Evolutionary conservation across 1,140 invertebrate genomes (phyloP), one percentile per base, ranked within the genome.

Genomic region (Temnothorax nylanderi): DNA sequence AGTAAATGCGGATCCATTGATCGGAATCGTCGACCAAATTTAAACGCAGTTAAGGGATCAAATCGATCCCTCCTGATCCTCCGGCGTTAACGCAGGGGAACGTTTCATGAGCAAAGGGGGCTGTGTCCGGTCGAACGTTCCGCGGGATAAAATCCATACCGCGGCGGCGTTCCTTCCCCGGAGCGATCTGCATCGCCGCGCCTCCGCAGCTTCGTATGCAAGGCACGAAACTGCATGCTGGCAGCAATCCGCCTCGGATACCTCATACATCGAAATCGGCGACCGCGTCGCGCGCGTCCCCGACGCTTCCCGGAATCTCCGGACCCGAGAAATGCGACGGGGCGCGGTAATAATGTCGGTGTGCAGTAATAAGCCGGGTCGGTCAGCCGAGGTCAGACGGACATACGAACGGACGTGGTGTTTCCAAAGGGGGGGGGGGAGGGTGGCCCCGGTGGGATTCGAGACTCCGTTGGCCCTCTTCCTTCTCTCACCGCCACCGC

Each of bases 311-410:
- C 74, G 89, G 89, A 90, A 90, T 90, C 86, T 90, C 89, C 74
- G 88, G 69, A 56, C 74, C 72, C 58, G 89, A 90, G 89, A 90
- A 89, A 90, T 90, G 89, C 80, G 77, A 75, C 65, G 56, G 76
- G 88, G 88, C 78, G 89, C 88, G 89, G 78, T 90, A 90, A 90
- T 90, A 90, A 90, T 90, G 88, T 86, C 88, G 76, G 89, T 80
- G 88, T 47, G 64, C 85, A 56, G 88, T 90, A 90, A 90, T 90
- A 89, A 90, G 85, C 89, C 72, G 65, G 51, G n/a, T 72, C 37
- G 67, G 85, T 87, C 77, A 72, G 34, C 82, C 80, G 78, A 65
- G 64, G 67, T 74, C 84, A 62, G 80, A 65, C 56, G 41, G 76
- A 56, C 85, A 67, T 37, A 80, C 65, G 47, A 74, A 74, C 85